Conservation (phyloP, 1,140 invertebrate genomes). For the Sarcophaga bullata region DNA sequence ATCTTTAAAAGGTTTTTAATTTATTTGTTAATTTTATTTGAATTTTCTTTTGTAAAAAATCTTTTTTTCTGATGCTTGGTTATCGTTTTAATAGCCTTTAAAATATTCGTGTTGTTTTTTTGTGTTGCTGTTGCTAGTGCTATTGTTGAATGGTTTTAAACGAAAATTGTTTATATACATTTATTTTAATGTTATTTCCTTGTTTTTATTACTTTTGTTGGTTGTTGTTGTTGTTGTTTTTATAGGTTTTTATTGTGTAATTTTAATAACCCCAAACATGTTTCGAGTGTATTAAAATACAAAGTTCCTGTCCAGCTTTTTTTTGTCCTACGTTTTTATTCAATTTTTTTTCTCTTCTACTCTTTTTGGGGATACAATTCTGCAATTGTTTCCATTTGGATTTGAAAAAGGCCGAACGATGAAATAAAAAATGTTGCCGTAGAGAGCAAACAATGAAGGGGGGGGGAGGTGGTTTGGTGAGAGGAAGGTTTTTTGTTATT, state of each 20-base stretch:
- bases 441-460: not conserved
- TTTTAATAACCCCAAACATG: constrained; percentile 25
- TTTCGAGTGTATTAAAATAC: constrained; percentile 14
- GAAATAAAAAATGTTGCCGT: not conserved
- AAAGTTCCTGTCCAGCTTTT: not conserved
- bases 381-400: not conserved
- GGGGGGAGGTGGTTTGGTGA: no score
- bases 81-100: no score
- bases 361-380: not conserved
- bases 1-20: no score
- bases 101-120: no score
- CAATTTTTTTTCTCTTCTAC: no score
- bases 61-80: no score
- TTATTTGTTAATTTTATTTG: no score
- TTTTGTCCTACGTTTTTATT: no score
- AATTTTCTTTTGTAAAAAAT: no score
- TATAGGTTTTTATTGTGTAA: constrained; percentile 5
- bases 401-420: not conserved
- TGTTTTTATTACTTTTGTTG: no score
- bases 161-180: constrained; percentile 15
- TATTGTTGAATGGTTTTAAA: no score
- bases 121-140: no score
- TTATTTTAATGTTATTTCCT: not conserved
- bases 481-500: constrained; percentile 38
- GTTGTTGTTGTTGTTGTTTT: not conserved